Percentiles rank a stretch among this genome's conserved stretches.
Conservation (phyloP, 2,888 invertebrate genomes). For the Macaria liturata region DNA sequence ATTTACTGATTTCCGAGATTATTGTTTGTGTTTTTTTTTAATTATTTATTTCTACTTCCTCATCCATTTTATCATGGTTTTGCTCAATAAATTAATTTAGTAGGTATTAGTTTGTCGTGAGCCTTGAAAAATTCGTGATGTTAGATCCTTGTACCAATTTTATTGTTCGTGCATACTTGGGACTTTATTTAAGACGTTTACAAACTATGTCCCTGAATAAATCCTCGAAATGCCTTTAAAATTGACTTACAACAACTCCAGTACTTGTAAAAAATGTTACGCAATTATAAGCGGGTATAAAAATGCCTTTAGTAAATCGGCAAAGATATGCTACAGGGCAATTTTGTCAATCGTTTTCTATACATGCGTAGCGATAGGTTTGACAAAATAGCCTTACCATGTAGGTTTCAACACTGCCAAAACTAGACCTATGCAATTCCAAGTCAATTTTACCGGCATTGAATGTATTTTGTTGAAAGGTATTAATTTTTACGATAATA, state of each 20-base stretch:
- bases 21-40: constrained; percentile 23
- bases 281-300: too few species aligned
- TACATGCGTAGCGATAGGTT: too few species aligned
- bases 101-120: constrained; percentile 19
- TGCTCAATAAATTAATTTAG: constrained; percentile 41
- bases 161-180: constrained; percentile 16
- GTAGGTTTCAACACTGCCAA: constrained; percentile 1
- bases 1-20: constrained; percentile 26
- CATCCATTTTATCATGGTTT: constrained; percentile 30
- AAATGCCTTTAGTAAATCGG: too few species aligned
- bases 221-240: constrained; percentile 8
- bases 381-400: too few species aligned
- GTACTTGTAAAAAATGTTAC: too few species aligned
- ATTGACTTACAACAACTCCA: constrained; percentile 4
- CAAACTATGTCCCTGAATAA: constrained; percentile 4
- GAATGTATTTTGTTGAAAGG: constrained; percentile 14
- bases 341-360: too few species aligned
- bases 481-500: constrained; percentile 26
- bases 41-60: constrained; percentile 14
- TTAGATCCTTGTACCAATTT: constrained; percentile 17
- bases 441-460: constrained; percentile 18
- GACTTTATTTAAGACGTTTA: constrained; percentile 13
- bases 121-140: constrained; percentile 21
- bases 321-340: too few species aligned
- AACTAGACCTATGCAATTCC: constrained; percentile 2